Conservation (phyloP, 2,888 invertebrate genomes). For the Crematogaster levior region DNA sequence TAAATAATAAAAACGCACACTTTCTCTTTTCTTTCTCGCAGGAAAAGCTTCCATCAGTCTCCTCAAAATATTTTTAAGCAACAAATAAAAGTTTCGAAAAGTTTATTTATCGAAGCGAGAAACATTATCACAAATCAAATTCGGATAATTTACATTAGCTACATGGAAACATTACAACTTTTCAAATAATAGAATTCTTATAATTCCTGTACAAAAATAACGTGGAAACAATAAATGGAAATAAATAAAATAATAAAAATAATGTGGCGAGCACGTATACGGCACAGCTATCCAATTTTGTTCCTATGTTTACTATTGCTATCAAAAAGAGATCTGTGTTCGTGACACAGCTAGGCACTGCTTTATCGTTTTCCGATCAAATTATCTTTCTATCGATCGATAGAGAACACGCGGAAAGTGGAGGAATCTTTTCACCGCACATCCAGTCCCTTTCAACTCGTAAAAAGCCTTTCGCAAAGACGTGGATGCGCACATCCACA, state of each 20-base stretch:
- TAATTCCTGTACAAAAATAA: background rate
- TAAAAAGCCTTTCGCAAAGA: constrained; percentile 71
- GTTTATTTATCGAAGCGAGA: constrained; percentile 5
- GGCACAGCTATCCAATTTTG: constrained; percentile 29
- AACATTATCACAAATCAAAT: background rate
- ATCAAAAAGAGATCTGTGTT: constrained; percentile 51
- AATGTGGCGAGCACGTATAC: background rate
- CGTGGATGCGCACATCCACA: constrained; percentile 46
- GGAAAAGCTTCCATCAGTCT: background rate
- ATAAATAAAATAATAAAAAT: constrained; percentile 36
- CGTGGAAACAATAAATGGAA: constrained; percentile 7
- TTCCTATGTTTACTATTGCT: constrained; percentile 44
- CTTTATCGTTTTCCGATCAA: constrained; percentile 64
- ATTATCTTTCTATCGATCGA: constrained; percentile 56
- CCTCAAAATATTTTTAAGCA: constrained; percentile 38
- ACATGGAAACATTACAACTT: background rate
- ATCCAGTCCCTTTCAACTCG: constrained; percentile 61
- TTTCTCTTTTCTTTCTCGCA: constrained; percentile 7
- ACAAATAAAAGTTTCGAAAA: constrained; percentile 27
- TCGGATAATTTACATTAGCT: background rate
- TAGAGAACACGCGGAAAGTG: constrained; percentile 38
- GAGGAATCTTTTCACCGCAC: constrained; percentile 58
- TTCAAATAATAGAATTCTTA: background rate
- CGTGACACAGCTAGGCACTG: constrained; percentile 41
- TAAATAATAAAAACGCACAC: constrained; percentile 69